Percentiles rank a stretch among this genome's conserved stretches.
Evolutionary conservation across 2,888 invertebrate species (phyloP).

Genomic region (Polyploca ridens): DNA sequence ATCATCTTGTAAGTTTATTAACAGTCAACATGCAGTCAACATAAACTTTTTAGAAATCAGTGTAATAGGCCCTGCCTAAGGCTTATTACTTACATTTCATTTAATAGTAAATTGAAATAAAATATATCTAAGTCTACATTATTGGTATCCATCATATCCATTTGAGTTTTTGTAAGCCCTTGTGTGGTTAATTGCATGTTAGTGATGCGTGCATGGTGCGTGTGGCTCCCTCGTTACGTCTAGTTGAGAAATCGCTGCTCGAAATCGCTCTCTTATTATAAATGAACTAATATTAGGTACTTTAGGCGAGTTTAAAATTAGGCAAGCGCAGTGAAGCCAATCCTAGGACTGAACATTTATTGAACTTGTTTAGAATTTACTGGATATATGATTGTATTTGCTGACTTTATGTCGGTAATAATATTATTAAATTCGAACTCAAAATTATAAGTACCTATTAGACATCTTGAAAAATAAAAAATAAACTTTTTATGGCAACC

Average conservation of each 20-base stretch:
- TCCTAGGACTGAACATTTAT: neutral
- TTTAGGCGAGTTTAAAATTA: constrained; percentile 34
- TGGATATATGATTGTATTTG: neutral
- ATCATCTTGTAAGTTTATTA: no score
- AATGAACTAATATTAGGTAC: constrained; percentile 36
- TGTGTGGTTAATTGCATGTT: constrained; percentile 26
- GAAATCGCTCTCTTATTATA: constrained; percentile 31
- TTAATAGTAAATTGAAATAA: no score
- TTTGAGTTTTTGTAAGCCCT: constrained; percentile 17
- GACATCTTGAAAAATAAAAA: no score
- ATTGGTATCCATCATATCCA: neutral
- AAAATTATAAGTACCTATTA: no score
- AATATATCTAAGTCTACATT: no score
- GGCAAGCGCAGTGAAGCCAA: constrained; percentile 7
- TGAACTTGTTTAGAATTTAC: neutral
- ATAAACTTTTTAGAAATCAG: neutral
- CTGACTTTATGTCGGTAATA: no score
- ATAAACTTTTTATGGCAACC: no score
- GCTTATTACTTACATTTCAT: no score
- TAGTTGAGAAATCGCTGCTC: constrained; percentile 46
- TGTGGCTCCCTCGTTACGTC: constrained; percentile 38
- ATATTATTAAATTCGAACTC: no score
- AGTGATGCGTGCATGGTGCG: constrained; percentile 21
- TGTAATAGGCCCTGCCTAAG: constrained; percentile 34
- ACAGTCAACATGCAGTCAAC: no score